Evolutionary conservation across 1,140 invertebrate genomes (phyloP).

Genomic region (Doryteuthis pealeii): DNA sequence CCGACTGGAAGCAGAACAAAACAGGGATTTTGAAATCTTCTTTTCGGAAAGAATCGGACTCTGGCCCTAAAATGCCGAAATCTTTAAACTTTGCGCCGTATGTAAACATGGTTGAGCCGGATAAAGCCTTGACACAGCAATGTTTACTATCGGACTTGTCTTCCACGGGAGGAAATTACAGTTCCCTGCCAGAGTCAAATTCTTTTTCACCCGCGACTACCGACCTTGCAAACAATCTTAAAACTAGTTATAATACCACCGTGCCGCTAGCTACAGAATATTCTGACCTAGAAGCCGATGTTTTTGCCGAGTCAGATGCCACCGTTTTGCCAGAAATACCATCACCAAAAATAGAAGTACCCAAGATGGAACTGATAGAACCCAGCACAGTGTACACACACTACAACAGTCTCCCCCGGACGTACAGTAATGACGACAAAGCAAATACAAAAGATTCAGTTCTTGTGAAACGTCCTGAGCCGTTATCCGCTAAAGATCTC

Average conservation of each 20-base stretch:
- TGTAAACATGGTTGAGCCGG: slow-evolving; percentile 44
- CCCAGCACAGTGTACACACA: too few species aligned
- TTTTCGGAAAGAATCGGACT: slow-evolving; percentile 29
- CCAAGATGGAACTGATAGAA: too few species aligned
- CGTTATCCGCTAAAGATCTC: too few species aligned
- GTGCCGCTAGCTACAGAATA: too few species aligned
- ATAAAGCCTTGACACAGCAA: slow-evolving; percentile 32
- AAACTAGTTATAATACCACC: neutral
- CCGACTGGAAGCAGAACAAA: slow-evolving; percentile 17
- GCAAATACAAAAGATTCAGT: too few species aligned
- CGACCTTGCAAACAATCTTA: neutral
- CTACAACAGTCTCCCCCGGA: too few species aligned
- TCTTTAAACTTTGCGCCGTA: slow-evolving; percentile 50
- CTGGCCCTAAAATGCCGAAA: slow-evolving; percentile 36
- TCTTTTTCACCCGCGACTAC: neutral
- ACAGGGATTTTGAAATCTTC: slow-evolving; percentile 47
- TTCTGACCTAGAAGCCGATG: too few species aligned
- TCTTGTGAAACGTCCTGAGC: too few species aligned
- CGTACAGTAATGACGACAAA: too few species aligned
- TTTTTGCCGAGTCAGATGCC: too few species aligned
- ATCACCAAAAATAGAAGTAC: too few species aligned
- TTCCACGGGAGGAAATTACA: slow-evolving; percentile 29
- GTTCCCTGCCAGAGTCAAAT: slow-evolving; percentile 2
- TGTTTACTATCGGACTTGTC: slow-evolving; percentile 37
- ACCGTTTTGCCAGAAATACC: too few species aligned